Evolutionary conservation across 2,113 vertebrate genomes (phyloP), one percentile per base, ranked within the genome.

Genomic region (rat (Rattus norvegicus)): DNA sequence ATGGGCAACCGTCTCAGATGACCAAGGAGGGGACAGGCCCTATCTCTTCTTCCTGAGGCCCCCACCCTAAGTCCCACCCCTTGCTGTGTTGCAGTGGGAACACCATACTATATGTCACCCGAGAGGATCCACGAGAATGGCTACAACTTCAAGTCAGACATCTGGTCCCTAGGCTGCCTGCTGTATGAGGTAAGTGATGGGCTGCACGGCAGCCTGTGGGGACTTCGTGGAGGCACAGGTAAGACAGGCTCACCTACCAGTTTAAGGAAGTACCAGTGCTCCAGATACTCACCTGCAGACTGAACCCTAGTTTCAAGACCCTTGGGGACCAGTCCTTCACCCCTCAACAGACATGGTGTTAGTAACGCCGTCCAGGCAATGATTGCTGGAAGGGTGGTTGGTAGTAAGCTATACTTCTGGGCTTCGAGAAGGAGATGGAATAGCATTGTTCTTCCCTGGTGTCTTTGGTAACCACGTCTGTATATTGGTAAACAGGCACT

Each of bases 71-170:
- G 76, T 36, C 0, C 0, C 56, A 9, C 36, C 94, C 8, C 80
- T 92, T 97, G 83, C 96, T 97, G 96, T 97, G 30, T 99, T 98
- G 75, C 99, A 99, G 99, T 99, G 98, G 99, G 99, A 98, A 99
- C 99, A 70, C 99, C 99, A 6, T 99, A 99, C 99, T 99, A 99
- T 97, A 99, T 99, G 99, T 99, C 99, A 96, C 99, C 99, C 1
- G 99, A 99, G 99, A 99, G 99, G 98, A 99, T 99, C 98, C 99
- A 99, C 20, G 99, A 99, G 99, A 99, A 99, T 7, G 99, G 99
- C 98, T 99, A 99, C 98, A 99, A 99, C 99, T 99, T 99, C 99
- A 99, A 99, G 98, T 99, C 99, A n/a, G 99, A 99, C 98, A 99
- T 99, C 99, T 99, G 99, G 99, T 99, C 99, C 96, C 98, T 99